Base-by-base conservation (phyloP, 2,797 vertebrate species). In the Sciaenops ocellatus region DNA sequence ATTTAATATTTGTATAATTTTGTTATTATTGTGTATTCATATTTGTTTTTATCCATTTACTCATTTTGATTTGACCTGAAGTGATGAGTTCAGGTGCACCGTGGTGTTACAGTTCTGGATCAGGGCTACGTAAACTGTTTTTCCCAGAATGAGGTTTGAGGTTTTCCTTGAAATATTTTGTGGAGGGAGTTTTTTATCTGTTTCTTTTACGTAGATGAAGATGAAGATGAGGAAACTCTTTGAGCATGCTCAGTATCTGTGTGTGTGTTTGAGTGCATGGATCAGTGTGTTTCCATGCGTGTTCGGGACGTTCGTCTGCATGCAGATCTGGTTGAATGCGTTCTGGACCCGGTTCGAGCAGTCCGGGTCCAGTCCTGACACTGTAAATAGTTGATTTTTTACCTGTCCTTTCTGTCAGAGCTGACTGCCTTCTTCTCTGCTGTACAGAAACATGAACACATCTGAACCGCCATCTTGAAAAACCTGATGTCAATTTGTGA, bases 331-430 rank as follows among this genome's bases (percentile, higher is more conserved):
- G 67, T 44, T 50, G 65, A 57, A 66, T 22, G 76, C 8, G 69
- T 66, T 50, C 42, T 70, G 55, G 67, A 76, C 76, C 11, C 8
- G 26, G 5, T 15, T 76, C 83, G 86, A 89, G 83, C 86, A 84
- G 90, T 90, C 85, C 83, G 65, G 18, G 55, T 85, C 79, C 56
- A 70, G 73, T 86, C 51, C 59, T 42, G 42, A 71, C 26, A 74
- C 59, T 82, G 78, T 82, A 83, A 2, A 71, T 76, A 79, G 18
- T 4, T 5, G 38, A 73, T 85, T 80, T 80, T 73, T 18, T 84
- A 73, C 62, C 62, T 28, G 42, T 66, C 6, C 65, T 80, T 60
- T 54, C 46, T 47, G 51, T 75, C 67, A 3, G 48, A 63, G 56
- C 74, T 30, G 57, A 73, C 73, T n/a, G 65, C 71, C 78, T 76